A percentile compares a stretch with the other conserved stretches of the same genome.
Evolutionary conservation across 2,888 invertebrate genomes (phyloP).

Genomic region (Agrochola lota): DNA sequence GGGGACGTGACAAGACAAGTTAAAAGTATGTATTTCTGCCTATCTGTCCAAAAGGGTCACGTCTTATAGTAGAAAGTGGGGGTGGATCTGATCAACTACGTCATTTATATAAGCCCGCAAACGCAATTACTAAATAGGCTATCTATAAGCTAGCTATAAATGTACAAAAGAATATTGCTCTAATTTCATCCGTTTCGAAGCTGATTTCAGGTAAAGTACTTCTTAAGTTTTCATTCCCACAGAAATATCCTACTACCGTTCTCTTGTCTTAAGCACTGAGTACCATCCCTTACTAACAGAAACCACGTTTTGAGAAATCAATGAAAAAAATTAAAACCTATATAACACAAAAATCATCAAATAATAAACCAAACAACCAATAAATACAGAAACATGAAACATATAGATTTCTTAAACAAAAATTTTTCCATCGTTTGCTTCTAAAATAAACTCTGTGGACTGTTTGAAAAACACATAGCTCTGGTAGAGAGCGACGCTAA

Average conservation of each 20-base stretch:
- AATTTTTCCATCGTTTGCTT: constrained; percentile 7
- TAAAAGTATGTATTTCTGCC: constrained; percentile 13
- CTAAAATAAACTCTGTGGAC: constrained; percentile 22
- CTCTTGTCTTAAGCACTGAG: too few relatives aligned
- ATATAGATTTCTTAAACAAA: constrained; percentile 16
- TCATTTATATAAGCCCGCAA: constrained; percentile 3
- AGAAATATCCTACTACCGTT: rapidly evolving
- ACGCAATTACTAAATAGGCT: too few relatives aligned
- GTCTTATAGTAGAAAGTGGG: neutral
- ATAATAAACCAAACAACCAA: neutral
- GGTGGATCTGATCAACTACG: constrained; percentile 6
- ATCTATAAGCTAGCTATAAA: neutral
- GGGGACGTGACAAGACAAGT: constrained; percentile 2
- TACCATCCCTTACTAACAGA: neutral
- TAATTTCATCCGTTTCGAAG: neutral
- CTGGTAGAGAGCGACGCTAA: constrained; percentile 41
- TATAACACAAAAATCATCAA: neutral
- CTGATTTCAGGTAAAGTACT: neutral
- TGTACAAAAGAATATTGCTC: neutral
- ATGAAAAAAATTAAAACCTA: neutral
- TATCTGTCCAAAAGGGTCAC: constrained; percentile 1
- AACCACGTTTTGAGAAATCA: neutral
- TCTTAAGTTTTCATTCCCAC: neutral
- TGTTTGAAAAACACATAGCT: constrained; percentile 38
- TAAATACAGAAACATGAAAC: neutral